A percentile compares a stretch with the other conserved stretches of the same genome.
Conservation (phyloP, 2,113 vertebrate genomes). For the Pimephales promelas region DNA sequence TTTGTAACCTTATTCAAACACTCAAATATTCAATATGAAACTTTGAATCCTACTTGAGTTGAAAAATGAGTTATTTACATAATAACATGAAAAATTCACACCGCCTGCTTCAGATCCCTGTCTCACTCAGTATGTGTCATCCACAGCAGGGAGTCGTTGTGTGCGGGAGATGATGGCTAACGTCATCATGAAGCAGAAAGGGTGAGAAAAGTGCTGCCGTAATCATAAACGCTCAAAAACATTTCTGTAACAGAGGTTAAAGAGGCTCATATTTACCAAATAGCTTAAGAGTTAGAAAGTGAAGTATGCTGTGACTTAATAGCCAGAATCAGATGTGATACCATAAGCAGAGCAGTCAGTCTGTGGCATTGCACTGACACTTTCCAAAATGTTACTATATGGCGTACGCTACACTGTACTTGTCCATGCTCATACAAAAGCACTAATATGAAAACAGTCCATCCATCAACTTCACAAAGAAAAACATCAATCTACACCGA, state of each 20-base stretch:
- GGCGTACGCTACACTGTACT: too few relatives aligned
- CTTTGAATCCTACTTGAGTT: not conserved
- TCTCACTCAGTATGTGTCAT: conserved; percentile 35
- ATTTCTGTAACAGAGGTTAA: not conserved
- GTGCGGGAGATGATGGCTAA: conserved; percentile 4
- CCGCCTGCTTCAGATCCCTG: not conserved
- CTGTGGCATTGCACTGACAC: not conserved
- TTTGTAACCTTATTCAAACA: not conserved
- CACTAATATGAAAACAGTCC: not conserved
- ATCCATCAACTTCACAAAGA: not conserved
- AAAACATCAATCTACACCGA: not conserved
- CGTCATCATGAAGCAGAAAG: conserved; percentile 26
- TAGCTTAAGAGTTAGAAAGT: not conserved
- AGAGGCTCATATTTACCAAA: conserved; percentile 1
- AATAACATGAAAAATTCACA: not conserved
- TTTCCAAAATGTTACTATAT: not conserved
- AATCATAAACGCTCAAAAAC: conserved; percentile 1
- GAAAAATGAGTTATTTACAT: not conserved
- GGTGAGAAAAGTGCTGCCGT: conserved; percentile 12
- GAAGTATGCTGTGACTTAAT: not conserved
- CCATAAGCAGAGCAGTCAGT: not conserved
- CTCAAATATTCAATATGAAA: not conserved
- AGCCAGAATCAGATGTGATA: not conserved
- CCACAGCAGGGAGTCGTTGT: conserved; percentile 33
- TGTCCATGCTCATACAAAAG: not conserved